Percentiles rank a stretch among this genome's conserved stretches.
These are phyloP conservation scores for Dinomys branickii DNA, from an alignment of 2,113 vertebrate species.

Conservation along the genomic window DNA sequence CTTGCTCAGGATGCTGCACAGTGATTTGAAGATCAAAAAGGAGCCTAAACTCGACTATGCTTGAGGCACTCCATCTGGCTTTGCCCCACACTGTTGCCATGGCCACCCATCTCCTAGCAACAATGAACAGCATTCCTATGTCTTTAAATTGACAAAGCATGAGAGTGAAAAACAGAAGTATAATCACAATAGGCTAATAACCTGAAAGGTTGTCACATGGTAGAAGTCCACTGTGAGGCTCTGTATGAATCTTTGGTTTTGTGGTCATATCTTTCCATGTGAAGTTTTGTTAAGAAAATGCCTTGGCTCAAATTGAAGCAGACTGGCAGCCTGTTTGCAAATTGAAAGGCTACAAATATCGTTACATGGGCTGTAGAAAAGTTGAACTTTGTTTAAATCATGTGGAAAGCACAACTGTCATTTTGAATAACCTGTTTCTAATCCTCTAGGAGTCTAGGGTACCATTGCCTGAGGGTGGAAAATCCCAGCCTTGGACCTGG, in stretches of 20 bases:
- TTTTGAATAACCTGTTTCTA: conserved; percentile 2
- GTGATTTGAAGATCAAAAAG: conserved; percentile 72
- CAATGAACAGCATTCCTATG: conserved; percentile 61
- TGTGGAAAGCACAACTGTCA: not conserved
- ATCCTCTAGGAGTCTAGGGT: conserved; percentile 4
- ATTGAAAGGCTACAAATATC: not conserved
- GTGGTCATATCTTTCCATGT: not conserved
- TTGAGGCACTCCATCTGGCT: conserved; percentile 68
- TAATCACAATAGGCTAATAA: conserved; percentile 36
- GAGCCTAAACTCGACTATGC: conserved; percentile 49
- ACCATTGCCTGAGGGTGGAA: not conserved
- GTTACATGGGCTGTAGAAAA: not conserved
- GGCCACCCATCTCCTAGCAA: conserved; percentile 83
- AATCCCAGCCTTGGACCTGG: not conserved
- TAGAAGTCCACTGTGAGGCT: not conserved
- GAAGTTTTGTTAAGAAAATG: conserved; percentile 14
- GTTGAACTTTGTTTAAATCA: conserved; percentile 37
- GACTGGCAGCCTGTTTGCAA: not conserved
- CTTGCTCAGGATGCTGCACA: conserved; percentile 11
- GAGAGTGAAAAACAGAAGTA: conserved; percentile 35
- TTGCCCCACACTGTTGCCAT: conserved; percentile 77
- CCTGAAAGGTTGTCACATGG: conserved; percentile 28
- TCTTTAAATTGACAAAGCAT: conserved; percentile 66
- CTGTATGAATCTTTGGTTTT: not conserved
- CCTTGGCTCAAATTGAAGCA: conserved; percentile 35